Percentiles rank a stretch among this genome's conserved stretches.
Evolutionary conservation across 2,888 invertebrate species (phyloP).

Genomic region (Xanthia icteritia): DNA sequence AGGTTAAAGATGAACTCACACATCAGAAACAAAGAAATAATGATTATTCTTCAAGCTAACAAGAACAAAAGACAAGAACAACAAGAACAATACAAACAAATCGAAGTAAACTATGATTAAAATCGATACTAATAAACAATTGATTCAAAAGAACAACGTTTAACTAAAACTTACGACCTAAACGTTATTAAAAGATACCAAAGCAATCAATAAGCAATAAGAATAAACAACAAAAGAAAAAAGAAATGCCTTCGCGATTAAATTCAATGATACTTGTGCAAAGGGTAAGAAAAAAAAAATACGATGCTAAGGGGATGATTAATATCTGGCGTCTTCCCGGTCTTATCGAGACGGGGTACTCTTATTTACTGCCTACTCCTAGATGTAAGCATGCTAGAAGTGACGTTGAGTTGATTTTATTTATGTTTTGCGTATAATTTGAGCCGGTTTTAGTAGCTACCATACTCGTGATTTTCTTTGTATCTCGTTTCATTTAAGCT

Average conservation of each 20-base stretch:
- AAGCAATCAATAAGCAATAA: conserved; percentile 30
- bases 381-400: conserved; percentile 64
- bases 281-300: conserved; percentile 75
- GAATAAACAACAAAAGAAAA: conserved; percentile 36
- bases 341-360: conserved; percentile 77
- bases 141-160: neutral
- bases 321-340: conserved; percentile 76
- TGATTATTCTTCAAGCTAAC: neutral
- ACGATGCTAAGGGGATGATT: conserved; percentile 79
- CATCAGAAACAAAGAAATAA: neutral
- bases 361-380: conserved; percentile 68
- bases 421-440: conserved; percentile 24
- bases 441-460: neutral
- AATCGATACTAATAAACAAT: neutral
- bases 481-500: neutral
- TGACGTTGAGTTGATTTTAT: conserved; percentile 42
- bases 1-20: no score
- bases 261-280: conserved; percentile 76
- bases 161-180: neutral
- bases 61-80: neutral
- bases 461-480: neutral
- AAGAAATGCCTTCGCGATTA: conserved; percentile 57
- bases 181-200: neutral
- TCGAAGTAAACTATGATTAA: neutral
- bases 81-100: neutral